A percentile compares a stretch with the other conserved stretches of the same genome.
Conservation (phyloP, 2,797 vertebrate genomes). For the Sebastes nivosus region DNA sequence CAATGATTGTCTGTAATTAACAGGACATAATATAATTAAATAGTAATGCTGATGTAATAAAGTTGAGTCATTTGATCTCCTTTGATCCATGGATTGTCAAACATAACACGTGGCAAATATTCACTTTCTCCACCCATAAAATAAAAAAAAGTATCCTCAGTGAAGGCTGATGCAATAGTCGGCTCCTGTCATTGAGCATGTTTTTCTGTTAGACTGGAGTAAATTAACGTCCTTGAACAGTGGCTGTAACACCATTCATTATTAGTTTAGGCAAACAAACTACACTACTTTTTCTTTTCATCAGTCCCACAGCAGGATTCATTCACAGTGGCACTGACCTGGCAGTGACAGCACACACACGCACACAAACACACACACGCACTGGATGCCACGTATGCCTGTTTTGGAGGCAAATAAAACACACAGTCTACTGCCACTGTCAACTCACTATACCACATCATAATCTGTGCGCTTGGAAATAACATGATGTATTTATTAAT, state of each 20-base stretch:
- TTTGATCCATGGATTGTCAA: background rate
- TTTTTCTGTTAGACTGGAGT: background rate
- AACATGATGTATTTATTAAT: background rate
- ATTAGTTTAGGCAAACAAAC: background rate
- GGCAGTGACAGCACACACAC: background rate
- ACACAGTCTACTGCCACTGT: too few species aligned
- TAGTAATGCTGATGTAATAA: background rate
- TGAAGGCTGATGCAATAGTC: constrained; percentile 1
- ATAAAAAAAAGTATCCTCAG: background rate
- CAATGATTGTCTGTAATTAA: background rate
- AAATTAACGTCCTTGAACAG: background rate
- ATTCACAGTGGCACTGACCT: background rate
- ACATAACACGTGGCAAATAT: constrained; percentile 32
- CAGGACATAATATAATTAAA: background rate
- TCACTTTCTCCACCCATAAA: background rate
- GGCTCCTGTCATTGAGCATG: background rate
- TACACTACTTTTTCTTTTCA: background rate
- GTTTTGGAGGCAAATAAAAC: constrained; percentile 2
- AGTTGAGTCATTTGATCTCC: background rate
- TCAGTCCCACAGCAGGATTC: background rate
- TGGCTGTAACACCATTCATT: too few species aligned
- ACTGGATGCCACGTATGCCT: constrained; percentile 71
- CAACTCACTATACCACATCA: too few species aligned
- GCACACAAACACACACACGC: background rate
- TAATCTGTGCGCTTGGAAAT: background rate